These are phyloP conservation scores for Perdix hodgsoniae DNA, from an alignment of 2,797 vertebrate species.

Conservation along the genomic window DNA sequence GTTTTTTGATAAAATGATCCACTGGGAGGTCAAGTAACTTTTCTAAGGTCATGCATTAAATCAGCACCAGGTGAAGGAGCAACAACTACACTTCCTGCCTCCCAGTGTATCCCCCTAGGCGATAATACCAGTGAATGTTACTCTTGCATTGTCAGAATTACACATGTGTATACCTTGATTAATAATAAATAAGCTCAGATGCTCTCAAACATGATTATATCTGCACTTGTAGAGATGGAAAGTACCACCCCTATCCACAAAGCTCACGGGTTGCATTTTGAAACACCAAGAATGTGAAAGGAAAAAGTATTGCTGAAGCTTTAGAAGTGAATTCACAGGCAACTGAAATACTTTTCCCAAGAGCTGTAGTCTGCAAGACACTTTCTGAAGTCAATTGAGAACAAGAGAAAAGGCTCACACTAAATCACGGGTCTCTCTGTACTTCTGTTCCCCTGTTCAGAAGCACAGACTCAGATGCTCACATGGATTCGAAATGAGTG, in stretches of 20 bases:
- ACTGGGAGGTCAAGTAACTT: neutral
- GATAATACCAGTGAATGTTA: neutral
- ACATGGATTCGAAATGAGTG: neutral
- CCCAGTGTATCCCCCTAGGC: neutral
- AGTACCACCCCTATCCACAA: neutral
- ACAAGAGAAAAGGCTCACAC: neutral
- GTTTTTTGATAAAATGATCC: neutral
- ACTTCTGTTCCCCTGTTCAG: neutral
- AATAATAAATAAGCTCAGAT: neutral
- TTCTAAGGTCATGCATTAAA: neutral
- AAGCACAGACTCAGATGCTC: neutral
- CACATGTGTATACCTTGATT: neutral
- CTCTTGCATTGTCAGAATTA: neutral
- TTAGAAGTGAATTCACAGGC: neutral
- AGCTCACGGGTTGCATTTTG: neutral
- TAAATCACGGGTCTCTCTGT: neutral
- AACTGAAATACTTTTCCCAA: neutral
- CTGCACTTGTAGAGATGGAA: neutral
- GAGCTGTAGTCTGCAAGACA: neutral
- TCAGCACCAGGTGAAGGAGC: neutral
- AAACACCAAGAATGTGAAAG: neutral
- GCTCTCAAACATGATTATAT: neutral
- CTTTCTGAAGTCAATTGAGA: neutral
- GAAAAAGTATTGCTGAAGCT: neutral
- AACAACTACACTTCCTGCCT: neutral